phyloP scores from a whole-genome alignment of 2,888 invertebrate species.

The Drosophila differens region DNA sequence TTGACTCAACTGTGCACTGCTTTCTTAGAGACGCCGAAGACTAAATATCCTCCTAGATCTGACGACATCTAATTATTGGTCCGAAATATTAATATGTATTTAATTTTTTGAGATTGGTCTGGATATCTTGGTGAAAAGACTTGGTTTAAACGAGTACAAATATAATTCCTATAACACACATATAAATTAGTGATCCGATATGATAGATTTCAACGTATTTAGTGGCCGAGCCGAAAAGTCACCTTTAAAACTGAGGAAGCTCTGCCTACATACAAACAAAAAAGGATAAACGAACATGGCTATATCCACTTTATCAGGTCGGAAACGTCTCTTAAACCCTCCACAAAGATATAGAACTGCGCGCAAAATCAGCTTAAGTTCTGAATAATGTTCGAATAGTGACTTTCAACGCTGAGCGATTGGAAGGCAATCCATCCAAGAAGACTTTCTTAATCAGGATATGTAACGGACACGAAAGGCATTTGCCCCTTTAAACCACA shows the following conservation, averaged over 20 bases:
- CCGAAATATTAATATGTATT: not conserved
- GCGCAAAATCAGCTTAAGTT: not conserved
- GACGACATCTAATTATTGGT: not conserved
- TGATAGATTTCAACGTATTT: too few relatives aligned
- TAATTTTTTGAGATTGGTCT: not conserved
- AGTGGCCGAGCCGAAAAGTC: not conserved
- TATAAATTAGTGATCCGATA: not conserved
- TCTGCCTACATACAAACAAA: not conserved
- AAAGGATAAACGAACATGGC: not conserved
- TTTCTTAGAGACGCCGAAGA: not conserved
- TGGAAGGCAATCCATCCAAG: not conserved
- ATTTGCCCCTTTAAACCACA: not conserved
- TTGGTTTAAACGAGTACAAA: not conserved
- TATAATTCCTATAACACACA: not conserved
- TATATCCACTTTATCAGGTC: not conserved
- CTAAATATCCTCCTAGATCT: not conserved
- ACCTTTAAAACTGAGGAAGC: not conserved
- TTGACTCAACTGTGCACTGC: not conserved
- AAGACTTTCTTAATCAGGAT: not conserved
- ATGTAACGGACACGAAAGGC: not conserved
- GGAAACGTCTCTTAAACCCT: not conserved
- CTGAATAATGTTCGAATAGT: constrained; percentile 9
- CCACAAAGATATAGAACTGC: not conserved
- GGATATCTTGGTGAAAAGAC: not conserved
- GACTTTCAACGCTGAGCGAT: not conserved